phyloP scores from a whole-genome alignment of 1,140 invertebrate species.

The Prorops nasuta region DNA sequence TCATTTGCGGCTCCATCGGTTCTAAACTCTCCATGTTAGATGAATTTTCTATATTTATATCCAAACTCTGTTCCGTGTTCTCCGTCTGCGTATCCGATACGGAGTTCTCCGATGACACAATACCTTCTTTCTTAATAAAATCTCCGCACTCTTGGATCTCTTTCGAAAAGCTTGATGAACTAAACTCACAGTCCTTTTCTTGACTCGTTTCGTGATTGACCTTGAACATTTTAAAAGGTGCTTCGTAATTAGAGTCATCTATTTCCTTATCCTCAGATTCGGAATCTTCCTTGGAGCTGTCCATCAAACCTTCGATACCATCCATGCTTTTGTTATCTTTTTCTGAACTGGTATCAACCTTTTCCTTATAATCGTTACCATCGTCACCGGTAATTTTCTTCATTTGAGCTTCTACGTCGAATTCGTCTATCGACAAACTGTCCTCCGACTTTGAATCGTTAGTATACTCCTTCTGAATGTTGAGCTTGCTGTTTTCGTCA shows the following conservation, averaged over 20 bases:
- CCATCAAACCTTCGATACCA: slow-evolving; percentile 51
- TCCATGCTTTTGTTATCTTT: slow-evolving; percentile 46
- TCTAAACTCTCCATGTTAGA: slow-evolving; percentile 34
- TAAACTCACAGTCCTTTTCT: neutral
- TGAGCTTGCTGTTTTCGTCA: slow-evolving; percentile 3
- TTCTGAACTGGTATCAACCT: slow-evolving; percentile 37
- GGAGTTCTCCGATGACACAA: slow-evolving; percentile 31
- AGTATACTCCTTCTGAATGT: neutral
- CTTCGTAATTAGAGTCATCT: slow-evolving; percentile 32
- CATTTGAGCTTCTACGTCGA: slow-evolving; percentile 53
- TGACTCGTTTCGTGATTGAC: slow-evolving; percentile 12
- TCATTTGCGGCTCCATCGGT: slow-evolving; percentile 28
- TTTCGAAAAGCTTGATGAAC: neutral
- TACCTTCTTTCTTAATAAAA: neutral
- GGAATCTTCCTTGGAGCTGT: slow-evolving; percentile 52
- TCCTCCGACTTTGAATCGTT: slow-evolving; percentile 31
- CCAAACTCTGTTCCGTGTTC: slow-evolving; percentile 17
- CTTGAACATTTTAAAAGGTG: slow-evolving; percentile 32
- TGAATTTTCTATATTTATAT: slow-evolving; percentile 24
- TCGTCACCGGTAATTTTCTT: slow-evolving; percentile 52
- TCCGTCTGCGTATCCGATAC: no score
- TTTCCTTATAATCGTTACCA: slow-evolving; percentile 50
- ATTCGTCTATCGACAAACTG: slow-evolving; percentile 46
- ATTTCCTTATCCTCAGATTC: slow-evolving; percentile 45
- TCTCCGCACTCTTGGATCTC: neutral